A percentile compares a stretch with the other conserved stretches of the same genome.
phyloP scores from a whole-genome alignment of 2,888 invertebrate species.

The Catocala sponsa region DNA sequence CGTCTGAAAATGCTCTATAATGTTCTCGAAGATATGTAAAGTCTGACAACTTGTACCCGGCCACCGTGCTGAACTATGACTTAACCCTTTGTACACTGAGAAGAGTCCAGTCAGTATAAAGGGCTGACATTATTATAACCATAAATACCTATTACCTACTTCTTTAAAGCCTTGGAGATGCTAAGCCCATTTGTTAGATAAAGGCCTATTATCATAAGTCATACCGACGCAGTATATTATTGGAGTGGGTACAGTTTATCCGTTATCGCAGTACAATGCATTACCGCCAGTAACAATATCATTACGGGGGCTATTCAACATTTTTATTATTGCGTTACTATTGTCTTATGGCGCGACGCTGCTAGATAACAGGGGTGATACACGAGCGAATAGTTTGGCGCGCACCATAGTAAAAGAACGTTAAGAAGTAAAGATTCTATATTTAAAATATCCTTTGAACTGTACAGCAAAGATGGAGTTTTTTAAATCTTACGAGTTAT shows the following conservation, averaged over 20 bases:
- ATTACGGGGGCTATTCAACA: constrained; percentile 87
- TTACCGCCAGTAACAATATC: constrained; percentile 83
- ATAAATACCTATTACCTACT: no score
- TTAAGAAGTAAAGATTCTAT: no score
- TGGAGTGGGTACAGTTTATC: constrained; percentile 88
- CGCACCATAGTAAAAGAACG: constrained; percentile 2
- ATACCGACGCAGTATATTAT: constrained; percentile 56
- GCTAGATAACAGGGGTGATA: constrained; percentile 73
- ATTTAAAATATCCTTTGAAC: no score
- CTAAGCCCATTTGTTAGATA: constrained; percentile 29
- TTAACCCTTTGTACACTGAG: no score
- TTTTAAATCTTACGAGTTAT: no score
- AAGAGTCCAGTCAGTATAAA: no score
- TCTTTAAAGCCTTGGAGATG: constrained; percentile 9
- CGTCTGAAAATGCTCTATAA: no score
- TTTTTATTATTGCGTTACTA: constrained; percentile 88
- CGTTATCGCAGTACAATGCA: constrained; percentile 85
- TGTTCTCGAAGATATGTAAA: no score
- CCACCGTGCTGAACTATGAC: no score
- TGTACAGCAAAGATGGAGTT: no score
- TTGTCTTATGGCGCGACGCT: constrained; percentile 87
- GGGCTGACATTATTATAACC: no score
- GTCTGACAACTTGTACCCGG: no score
- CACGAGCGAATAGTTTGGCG: constrained; percentile 38
- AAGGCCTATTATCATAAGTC: constrained; percentile 37